Base-by-base conservation (phyloP, 2,888 invertebrate species). In the Idaea biselata region DNA sequence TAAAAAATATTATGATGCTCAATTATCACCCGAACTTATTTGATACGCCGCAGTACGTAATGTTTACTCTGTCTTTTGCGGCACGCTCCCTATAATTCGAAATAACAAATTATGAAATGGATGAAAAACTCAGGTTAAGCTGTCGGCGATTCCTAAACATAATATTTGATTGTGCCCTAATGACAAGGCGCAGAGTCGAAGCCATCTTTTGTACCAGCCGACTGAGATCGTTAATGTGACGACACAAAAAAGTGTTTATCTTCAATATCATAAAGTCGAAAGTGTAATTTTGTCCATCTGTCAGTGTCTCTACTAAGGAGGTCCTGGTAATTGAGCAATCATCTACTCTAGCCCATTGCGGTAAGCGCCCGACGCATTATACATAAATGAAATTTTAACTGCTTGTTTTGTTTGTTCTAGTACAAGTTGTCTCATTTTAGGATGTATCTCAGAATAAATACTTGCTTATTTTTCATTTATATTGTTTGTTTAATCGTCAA, bases 261-360 rank as follows among this genome's bases (percentile, higher is more conserved):
- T 64, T 71, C 71, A 80, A 74, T 67, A 72, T 70, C 72, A 74
- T 91, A 91, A 84, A 84, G 89, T 88, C 74, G 80, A 86, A 81
- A 87, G 83, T 89, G 74, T 77, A 70, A 73, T 74, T 72, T 73
- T 73, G 73, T 72, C 64, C 68, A 71, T 79, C 77, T 81, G 83
- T 81, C 86, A 86, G 83, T 86, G 83, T 81, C 83, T 90, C 91
- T 82, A 88, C 91, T 91, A 91, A 91, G 91, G 91, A 91, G 91
- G 91, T 91, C 91, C 87, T 85, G 81, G 88, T 91, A 91, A 92
- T 92, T 91, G 92, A 92, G 91, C 92, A 92, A 92, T 92, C 88
- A 90, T 90, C 88, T 90, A 86, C 88, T 90, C 90, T 88, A 89
- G 86, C 79, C 86, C 80, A 82, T 84, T 91, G 91, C 82, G 91